Base-by-base conservation (phyloP, 2,888 invertebrate species). In the Nineta flava region DNA sequence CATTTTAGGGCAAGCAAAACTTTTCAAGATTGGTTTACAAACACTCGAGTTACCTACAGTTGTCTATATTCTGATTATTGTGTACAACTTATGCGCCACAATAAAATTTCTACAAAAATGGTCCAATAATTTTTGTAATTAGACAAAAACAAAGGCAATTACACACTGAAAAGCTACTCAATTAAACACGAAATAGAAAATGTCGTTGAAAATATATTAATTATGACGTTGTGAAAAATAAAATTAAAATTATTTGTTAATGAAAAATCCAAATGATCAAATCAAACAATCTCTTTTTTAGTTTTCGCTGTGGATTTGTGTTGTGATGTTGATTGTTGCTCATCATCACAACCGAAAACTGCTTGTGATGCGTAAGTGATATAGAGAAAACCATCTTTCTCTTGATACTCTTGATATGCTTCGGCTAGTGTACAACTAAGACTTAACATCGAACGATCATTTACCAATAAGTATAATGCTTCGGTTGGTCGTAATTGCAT, bases 351-450 rank as follows among this genome's bases (percentile, higher is more conserved):
- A 17, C 90, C 91, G 63, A 91, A 92, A 57, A 86, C 85, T 70
- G 91, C 90, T 69, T 91, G 90, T 19, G 88, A 88, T 1, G 91
- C 88, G 62, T 91, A 92, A 0, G 87, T 87, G 59, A 91, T 79
- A 64, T 91, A 90, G 0, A 92, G 75, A 62, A 88, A 92, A 1
- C 92, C 92, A 63, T 91, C 91, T 31, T 80, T 80, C 55, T 85
- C 84, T 45, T 79, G 76, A 57, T 84, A 77, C 53, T 80, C 77
- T 35, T 77, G 75, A 66, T 91, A 88, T 1, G 88, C 78, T 65
- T 92, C 87, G 0, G 83, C 78, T 69, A 92, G 74, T 1, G 88
- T 86, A 56, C 83, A 72, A 19, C 87, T 84, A 69, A 88, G 77
- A 55, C 84, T 84, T 15, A 85, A 74, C 75, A 91, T 80, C 49